phyloP scores from a whole-genome alignment of 2,888 invertebrate species.

The Clostera curtula region DNA sequence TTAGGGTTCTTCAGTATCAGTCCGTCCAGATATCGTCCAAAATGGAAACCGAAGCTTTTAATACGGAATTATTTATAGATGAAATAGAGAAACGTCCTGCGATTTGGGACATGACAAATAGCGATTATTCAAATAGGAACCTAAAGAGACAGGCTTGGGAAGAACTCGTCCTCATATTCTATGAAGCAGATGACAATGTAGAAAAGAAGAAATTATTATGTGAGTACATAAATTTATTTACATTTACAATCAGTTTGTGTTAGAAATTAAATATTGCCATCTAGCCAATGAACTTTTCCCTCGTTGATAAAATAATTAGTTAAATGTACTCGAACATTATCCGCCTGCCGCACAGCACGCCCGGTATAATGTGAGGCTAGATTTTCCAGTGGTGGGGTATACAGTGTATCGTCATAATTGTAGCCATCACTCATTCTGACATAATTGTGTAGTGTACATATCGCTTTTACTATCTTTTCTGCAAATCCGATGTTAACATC shows the following conservation, averaged over 20 bases:
- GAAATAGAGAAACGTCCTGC: constrained; percentile 3
- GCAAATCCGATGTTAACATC: constrained; percentile 13
- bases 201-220: not conserved
- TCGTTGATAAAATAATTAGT: constrained; percentile 15
- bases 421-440: constrained; percentile 15
- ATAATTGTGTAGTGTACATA: constrained; percentile 14
- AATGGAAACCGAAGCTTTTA: too few species aligned
- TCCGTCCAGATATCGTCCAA: too few species aligned
- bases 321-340: constrained; percentile 15
- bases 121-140: constrained; percentile 3
- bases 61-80: constrained; percentile 1
- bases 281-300: constrained; percentile 13
- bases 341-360: constrained; percentile 14
- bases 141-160: not conserved
- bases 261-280: constrained; percentile 14
- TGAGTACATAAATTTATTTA: constrained; percentile 2
- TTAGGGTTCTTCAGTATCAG: too few species aligned
- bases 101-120: constrained; percentile 3
- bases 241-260: constrained; percentile 10
- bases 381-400: constrained; percentile 12
- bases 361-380: constrained; percentile 16
- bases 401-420: constrained; percentile 14
- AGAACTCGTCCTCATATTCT: not conserved
- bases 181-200: not conserved
- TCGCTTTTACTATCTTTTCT: constrained; percentile 16